A percentile compares a stretch with the other conserved stretches of the same genome.
Conservation (phyloP, 2,113 vertebrate species). For the Microtus pennsylvanicus region DNA sequence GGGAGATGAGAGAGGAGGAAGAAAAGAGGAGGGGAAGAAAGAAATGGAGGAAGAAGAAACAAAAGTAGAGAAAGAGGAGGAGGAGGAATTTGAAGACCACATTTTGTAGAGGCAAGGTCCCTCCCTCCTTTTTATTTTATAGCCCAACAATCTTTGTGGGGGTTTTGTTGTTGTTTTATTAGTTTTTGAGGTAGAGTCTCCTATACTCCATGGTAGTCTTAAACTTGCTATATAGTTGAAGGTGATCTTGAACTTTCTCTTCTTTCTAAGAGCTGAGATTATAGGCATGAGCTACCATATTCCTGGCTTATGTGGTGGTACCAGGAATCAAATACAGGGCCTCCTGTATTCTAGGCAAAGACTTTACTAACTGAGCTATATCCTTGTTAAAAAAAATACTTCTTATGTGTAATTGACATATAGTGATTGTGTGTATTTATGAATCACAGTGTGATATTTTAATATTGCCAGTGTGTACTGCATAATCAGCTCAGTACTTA, state of each 20-base stretch:
- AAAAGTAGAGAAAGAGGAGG: neutral
- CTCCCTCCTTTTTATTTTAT: neutral
- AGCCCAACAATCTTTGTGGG: neutral
- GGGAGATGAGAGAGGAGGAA: neutral
- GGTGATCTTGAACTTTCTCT: too few relatives aligned
- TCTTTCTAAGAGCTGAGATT: too few relatives aligned
- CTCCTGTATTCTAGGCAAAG: neutral
- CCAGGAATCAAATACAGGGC: neutral
- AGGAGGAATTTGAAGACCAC: neutral
- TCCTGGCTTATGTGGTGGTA: neutral
- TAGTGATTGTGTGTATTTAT: neutral
- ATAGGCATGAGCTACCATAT: too few relatives aligned
- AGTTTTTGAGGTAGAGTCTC: neutral
- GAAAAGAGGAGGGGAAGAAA: too few relatives aligned
- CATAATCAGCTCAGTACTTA: neutral
- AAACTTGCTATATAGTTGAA: neutral
- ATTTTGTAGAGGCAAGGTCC: neutral
- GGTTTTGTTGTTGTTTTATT: neutral
- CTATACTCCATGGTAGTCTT: neutral
- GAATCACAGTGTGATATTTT: neutral
- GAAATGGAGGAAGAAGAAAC: neutral
- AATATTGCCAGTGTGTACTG: neutral
- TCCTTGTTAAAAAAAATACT: neutral
- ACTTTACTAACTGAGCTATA: too few relatives aligned
- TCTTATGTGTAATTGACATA: neutral